Evolutionary conservation across 1,140 invertebrate species (phyloP).

Genomic region (Drosophila guanche): DNA sequence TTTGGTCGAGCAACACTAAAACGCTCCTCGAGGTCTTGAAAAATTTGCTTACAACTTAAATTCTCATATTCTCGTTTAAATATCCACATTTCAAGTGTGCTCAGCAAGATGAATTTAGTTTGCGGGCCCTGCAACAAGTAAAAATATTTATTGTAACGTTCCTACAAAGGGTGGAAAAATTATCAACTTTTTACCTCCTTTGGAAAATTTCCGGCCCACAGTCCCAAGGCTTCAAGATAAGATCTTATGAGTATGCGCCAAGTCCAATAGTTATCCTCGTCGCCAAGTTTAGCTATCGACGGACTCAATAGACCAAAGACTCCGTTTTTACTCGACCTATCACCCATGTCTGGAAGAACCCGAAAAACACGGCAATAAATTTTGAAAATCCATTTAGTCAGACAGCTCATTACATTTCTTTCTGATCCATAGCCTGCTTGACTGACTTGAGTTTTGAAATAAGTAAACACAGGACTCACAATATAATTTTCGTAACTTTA

Average conservation of each 20-base stretch:
- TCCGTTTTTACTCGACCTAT: not conserved
- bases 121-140: constrained; percentile 16
- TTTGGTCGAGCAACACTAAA: not conserved
- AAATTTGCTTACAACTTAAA: constrained; percentile 4
- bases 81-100: constrained; percentile 36
- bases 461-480: not conserved
- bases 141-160: no score
- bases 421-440: not conserved
- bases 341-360: constrained; percentile 14
- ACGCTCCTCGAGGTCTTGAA: constrained; percentile 14
- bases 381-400: no score
- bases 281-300: constrained; percentile 30
- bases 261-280: constrained; percentile 31
- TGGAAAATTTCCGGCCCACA: constrained; percentile 18
- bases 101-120: constrained; percentile 33
- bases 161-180: no score
- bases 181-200: constrained; percentile 11
- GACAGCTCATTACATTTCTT: no score
- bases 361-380: no score
- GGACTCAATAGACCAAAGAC: not conserved
- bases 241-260: constrained; percentile 30
- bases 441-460: no score
- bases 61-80: constrained; percentile 25
- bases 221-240: constrained; percentile 27
- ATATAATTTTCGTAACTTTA: constrained; percentile 24